Evolutionary conservation across 2,113 vertebrate genomes (phyloP).

Genomic region (Amblyornis subalaris): DNA sequence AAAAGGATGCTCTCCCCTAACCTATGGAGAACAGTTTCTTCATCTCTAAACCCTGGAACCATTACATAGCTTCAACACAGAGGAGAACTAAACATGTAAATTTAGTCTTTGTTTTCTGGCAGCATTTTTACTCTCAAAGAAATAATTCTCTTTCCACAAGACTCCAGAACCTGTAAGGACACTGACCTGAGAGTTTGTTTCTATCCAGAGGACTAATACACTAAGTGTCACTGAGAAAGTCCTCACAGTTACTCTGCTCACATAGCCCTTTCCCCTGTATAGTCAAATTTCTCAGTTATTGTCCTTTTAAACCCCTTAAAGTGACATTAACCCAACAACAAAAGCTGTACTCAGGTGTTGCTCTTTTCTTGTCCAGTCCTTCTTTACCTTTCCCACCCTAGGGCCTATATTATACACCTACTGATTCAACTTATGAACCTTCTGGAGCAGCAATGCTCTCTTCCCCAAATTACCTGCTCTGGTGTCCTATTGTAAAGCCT

Average conservation of each 20-base stretch:
- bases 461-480: constrained; percentile 81
- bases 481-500: constrained; percentile 95
- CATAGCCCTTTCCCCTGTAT: background rate
- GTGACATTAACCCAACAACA: background rate
- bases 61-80: background rate
- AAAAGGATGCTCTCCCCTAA: background rate
- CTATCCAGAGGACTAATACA: background rate
- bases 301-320: background rate
- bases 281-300: background rate
- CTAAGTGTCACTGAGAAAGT: background rate
- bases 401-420: background rate
- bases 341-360: background rate
- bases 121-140: background rate
- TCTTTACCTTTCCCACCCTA: background rate
- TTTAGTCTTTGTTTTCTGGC: background rate
- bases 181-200: background rate
- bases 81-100: background rate
- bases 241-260: background rate
- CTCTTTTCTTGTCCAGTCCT: background rate
- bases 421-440: background rate
- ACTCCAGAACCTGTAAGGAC: background rate
- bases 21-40: background rate
- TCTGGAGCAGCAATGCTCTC: background rate
- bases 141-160: background rate
- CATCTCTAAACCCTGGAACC: background rate